A percentile compares a stretch with the other conserved stretches of the same genome.
These are phyloP conservation scores for Drosophila mauritiana DNA, from an alignment of 1,140 invertebrate genomes.

Conservation along the genomic window DNA sequence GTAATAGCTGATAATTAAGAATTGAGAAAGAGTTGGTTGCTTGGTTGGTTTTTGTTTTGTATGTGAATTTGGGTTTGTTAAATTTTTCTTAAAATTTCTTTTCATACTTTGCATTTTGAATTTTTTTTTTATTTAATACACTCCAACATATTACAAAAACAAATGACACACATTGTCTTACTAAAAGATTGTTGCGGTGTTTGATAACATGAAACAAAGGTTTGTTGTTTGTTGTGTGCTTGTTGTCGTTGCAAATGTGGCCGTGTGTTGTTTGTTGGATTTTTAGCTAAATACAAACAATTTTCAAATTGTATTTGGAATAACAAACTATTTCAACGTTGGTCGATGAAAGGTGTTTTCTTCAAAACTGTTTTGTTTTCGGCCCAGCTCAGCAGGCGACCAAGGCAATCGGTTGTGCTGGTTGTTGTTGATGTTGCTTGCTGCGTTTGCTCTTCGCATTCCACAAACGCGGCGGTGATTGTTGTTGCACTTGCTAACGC, in stretches of 20 bases:
- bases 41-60: conserved; percentile 38
- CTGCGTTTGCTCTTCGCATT: conserved; percentile 3
- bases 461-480: neutral
- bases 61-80: conserved; percentile 27
- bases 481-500: conserved; percentile 48
- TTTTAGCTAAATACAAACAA: conserved; percentile 59
- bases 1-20: conserved; percentile 73
- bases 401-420: conserved; percentile 24
- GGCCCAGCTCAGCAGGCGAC: conserved; percentile 47
- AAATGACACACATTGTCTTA: conserved; percentile 65
- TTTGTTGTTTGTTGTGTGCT: conserved; percentile 52
- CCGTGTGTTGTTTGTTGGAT: conserved; percentile 6
- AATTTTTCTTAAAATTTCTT: conserved; percentile 21
- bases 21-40: conserved; percentile 60
- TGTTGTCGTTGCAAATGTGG: conserved; percentile 46
- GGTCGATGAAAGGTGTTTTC: conserved; percentile 19
- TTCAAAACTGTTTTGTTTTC: conserved; percentile 25
- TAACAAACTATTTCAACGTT: conserved; percentile 50
- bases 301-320: conserved; percentile 52
- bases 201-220: conserved; percentile 54
- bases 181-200: conserved; percentile 56
- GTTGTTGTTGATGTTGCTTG: conserved; percentile 1
- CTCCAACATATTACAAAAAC: conserved; percentile 72
- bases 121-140: conserved; percentile 53
- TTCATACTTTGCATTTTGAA: conserved; percentile 19